Conservation (phyloP, 2,888 invertebrate species). For the Actias luna region DNA sequence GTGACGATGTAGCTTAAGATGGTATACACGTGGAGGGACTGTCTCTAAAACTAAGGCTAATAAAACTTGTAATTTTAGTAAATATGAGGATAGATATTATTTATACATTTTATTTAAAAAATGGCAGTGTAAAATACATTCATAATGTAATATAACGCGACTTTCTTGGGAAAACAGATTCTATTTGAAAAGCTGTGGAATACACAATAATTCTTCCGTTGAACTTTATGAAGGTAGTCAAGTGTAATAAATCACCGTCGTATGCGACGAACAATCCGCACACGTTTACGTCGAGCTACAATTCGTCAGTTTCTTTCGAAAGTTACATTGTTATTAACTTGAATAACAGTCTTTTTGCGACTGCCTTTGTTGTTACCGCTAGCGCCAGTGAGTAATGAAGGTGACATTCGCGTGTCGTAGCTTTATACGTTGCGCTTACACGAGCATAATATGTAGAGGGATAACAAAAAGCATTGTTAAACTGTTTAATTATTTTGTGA, state of each 20-base stretch:
- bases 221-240: constrained; percentile 17
- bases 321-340: constrained; percentile 18
- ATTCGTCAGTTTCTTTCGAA: constrained; percentile 16
- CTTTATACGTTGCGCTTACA: neutral
- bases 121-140: too few species aligned
- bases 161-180: neutral
- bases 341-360: constrained; percentile 6
- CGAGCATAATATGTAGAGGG: neutral
- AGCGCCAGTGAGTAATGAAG: neutral
- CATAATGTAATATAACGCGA: neutral
- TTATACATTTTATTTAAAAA: too few species aligned
- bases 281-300: constrained; percentile 9
- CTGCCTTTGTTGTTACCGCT: constrained; percentile 1
- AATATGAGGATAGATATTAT: too few species aligned
- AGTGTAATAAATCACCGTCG: constrained; percentile 17
- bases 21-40: too few species aligned
- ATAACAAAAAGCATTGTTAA: constrained; percentile 6
- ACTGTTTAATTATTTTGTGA: neutral
- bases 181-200: neutral
- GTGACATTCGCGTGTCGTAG: constrained; percentile 1
- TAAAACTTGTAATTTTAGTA: too few species aligned
- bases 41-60: too few species aligned
- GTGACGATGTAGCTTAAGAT: too few species aligned
- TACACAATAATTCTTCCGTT: constrained; percentile 10
- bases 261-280: neutral